Evolutionary conservation across 2,113 vertebrate species (phyloP), one percentile per base, ranked within the genome.

Genomic region (Engystomops pustulosus): DNA sequence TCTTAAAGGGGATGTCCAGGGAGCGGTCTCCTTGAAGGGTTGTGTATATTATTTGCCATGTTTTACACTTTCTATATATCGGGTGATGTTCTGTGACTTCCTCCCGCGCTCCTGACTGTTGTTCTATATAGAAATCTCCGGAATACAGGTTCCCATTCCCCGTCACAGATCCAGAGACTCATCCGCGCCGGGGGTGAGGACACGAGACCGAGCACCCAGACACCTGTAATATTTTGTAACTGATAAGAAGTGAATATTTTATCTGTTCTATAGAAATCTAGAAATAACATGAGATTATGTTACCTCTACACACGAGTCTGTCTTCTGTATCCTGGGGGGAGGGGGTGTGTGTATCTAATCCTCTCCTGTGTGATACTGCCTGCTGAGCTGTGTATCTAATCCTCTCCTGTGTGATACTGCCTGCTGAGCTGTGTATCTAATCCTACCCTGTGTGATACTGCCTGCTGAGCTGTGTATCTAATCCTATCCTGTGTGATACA

Each of bases 221-320:
- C 82, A 84, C 82, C 74, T 77, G 82, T 84, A 77, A 70, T 44
- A 70, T 84, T 84, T 79, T 84, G 83, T 79, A 84, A 78, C 18
- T 58, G 81, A 83, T 32, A 60, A 69, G 36, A 69, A 79, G 47
- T 84, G 75, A 78, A 78, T 79, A 84, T 84, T 84, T 78, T 69
- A 79, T 70, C 74, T 84, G 74, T 84, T 84, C 47, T 78, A 78
- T 84, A 84, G 74, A 70, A 76, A 83, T 75, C 70, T 83, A 83
- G 81, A 65, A 58, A 84, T 79, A 69, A 84, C 62, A 84, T 84
- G 45, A 79, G 45, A 84, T 69, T 49, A 78, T 70, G 83, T 69
- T 53, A 30, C 34, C 62, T 55, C 45, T 65, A 55, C 30, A 9
- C 34, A 18, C 20, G 67, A 32, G 71, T 84, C 71, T 84, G 17